Evolutionary conservation across 2,797 vertebrate genomes (phyloP).

Genomic region (Podarcis lilfordi): DNA sequence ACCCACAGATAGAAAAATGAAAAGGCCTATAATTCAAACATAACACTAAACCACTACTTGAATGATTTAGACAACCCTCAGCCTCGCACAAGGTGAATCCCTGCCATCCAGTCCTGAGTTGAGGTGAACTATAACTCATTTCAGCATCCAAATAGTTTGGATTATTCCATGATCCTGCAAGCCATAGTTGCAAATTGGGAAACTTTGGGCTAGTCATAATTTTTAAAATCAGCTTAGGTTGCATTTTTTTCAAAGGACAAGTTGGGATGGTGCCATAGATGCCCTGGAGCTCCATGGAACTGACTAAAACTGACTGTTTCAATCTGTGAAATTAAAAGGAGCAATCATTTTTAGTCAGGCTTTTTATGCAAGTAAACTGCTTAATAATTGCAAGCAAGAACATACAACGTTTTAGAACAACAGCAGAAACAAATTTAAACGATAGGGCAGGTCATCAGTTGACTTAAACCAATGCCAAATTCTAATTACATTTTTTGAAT

Average conservation of each 20-base stretch:
- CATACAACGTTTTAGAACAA: slow-evolving; percentile 33
- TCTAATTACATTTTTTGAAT: not conserved
- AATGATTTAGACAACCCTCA: too few species aligned
- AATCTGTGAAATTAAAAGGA: slow-evolving; percentile 58
- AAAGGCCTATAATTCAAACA: too few species aligned
- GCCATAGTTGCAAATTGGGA: not conserved
- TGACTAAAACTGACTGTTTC: slow-evolving; percentile 50
- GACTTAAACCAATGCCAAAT: slow-evolving; percentile 29
- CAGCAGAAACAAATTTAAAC: slow-evolving; percentile 57
- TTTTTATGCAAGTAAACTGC: slow-evolving; percentile 25
- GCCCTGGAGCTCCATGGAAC: too few species aligned
- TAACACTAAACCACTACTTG: too few species aligned
- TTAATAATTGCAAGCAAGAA: slow-evolving; percentile 37
- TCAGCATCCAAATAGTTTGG: too few species aligned
- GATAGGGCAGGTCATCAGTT: slow-evolving; percentile 37
- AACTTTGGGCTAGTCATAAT: not conserved
- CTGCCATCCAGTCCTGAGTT: too few species aligned
- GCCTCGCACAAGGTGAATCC: too few species aligned
- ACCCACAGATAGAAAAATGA: too few species aligned
- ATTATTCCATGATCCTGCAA: not conserved
- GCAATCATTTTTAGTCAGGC: slow-evolving; percentile 20
- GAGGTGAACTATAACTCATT: too few species aligned
- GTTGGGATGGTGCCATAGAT: not conserved
- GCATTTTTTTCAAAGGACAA: not conserved
- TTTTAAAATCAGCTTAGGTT: not conserved